Percentiles rank a stretch among this genome's conserved stretches.
These are phyloP conservation scores for Aleiodes leptofemur DNA, from an alignment of 2,888 invertebrate genomes.

Conservation along the genomic window DNA sequence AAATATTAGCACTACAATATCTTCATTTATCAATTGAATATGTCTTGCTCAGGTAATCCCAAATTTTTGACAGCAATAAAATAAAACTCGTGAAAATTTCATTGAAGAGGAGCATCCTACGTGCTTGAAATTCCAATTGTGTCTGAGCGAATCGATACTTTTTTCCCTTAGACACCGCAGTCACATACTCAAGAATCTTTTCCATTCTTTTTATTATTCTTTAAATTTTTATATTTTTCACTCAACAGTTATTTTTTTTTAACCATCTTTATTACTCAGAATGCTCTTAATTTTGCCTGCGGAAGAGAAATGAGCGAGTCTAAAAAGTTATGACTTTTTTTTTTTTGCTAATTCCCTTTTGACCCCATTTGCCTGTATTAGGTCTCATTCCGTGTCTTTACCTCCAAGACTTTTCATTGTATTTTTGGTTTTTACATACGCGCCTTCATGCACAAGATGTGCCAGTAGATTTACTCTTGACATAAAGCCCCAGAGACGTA, in stretches of 20 bases:
- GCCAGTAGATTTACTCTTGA: constrained; percentile 6
- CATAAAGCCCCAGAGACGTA: constrained; percentile 5
- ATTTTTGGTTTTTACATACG: not conserved
- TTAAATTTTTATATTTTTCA: not conserved
- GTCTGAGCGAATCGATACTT: constrained; percentile 26
- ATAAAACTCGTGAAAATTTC: constrained; percentile 28
- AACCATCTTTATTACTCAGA: not conserved
- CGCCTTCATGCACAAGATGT: not conserved
- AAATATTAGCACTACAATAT: too few species aligned
- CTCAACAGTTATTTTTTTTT: not conserved
- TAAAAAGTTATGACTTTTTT: too few species aligned
- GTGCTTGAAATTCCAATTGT: constrained; percentile 24
- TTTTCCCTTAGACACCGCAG: constrained; percentile 15
- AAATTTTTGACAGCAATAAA: constrained; percentile 9
- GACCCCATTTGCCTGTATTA: constrained; percentile 5
- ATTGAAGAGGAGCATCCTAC: constrained; percentile 17
- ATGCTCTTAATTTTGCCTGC: not conserved
- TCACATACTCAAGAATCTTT: constrained; percentile 14
- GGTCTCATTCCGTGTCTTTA: not conserved
- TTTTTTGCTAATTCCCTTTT: not conserved
- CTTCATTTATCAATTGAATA: too few species aligned
- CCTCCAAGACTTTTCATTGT: constrained; percentile 1
- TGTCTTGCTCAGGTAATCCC: too few species aligned
- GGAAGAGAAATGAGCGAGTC: not conserved
- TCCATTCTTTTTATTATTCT: too few species aligned